These are phyloP conservation scores for Antheraea pernyi DNA, from an alignment of 1,140 invertebrate genomes.

Conservation along the genomic window DNA sequence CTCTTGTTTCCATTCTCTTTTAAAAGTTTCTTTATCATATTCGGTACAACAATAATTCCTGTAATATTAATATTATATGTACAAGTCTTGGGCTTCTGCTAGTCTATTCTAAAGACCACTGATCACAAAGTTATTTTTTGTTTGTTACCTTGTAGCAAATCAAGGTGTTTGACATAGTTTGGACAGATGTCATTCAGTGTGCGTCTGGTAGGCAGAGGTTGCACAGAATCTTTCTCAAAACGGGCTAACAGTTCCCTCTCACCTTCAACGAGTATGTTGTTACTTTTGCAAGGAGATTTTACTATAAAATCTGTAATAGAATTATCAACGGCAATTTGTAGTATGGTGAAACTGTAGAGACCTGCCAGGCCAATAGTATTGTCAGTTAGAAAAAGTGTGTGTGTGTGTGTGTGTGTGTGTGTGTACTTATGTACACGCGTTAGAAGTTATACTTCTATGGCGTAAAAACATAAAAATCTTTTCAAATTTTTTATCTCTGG, in stretches of 20 bases:
- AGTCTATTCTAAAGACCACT: too few relatives aligned
- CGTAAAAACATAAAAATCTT: too few relatives aligned
- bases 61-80: constrained; percentile 18
- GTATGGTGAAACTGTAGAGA: too few relatives aligned
- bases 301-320: neutral
- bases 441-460: too few relatives aligned
- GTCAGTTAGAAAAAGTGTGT: too few relatives aligned
- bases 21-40: constrained; percentile 42
- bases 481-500: too few relatives aligned
- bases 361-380: too few relatives aligned
- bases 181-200: constrained; percentile 30
- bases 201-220: constrained; percentile 36
- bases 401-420: too few relatives aligned
- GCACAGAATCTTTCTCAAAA: constrained; percentile 18
- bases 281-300: neutral
- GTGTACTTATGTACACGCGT: too few relatives aligned
- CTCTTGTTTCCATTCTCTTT: constrained; percentile 31
- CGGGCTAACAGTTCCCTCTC: constrained; percentile 42
- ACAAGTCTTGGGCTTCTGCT: too few relatives aligned
- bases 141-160: constrained; percentile 40
- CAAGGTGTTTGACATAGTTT: constrained; percentile 39
- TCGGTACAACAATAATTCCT: constrained; percentile 49
- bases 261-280: constrained; percentile 20
- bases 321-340: too few relatives aligned
- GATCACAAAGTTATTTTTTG: too few relatives aligned